These are phyloP conservation scores for Melipona beecheii DNA, from an alignment of 2,888 invertebrate species.

Conservation along the genomic window DNA sequence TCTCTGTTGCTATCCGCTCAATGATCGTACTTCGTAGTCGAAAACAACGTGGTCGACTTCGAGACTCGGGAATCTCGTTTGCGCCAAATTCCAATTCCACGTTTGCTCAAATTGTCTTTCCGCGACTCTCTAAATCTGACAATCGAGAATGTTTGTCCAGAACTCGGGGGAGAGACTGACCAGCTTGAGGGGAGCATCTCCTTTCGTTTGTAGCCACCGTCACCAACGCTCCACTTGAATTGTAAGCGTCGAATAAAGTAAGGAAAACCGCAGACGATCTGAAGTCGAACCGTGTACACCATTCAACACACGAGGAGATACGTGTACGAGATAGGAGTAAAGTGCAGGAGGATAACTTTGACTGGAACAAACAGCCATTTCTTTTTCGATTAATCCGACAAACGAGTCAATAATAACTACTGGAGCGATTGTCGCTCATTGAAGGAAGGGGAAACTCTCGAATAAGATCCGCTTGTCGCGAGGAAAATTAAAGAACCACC, in stretches of 20 bases:
- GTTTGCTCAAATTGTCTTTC: no score
- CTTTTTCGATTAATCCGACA: background rate
- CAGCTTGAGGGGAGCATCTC: no score
- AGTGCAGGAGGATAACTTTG: no score
- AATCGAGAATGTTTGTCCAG: background rate
- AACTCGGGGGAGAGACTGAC: background rate
- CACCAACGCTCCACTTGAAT: background rate
- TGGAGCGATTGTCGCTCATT: no score
- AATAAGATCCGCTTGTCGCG: no score
- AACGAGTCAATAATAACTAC: background rate
- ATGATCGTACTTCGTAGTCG: background rate
- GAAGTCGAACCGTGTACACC: background rate
- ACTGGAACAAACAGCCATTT: background rate
- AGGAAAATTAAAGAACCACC: background rate
- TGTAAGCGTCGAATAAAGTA: background rate
- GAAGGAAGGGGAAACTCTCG: no score
- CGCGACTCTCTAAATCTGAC: background rate
- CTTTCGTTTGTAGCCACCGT: background rate
- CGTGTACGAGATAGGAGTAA: no score
- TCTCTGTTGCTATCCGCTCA: conserved; percentile 21
- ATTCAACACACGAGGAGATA: background rate
- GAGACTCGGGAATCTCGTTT: background rate
- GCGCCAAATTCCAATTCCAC: no score
- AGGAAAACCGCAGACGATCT: conserved; percentile 10
- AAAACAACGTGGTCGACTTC: background rate